Evolutionary conservation across 30 jellyfish, hydroid and myxozoan species (phyloP).

Genomic region (Phacellophora camtschatica): DNA sequence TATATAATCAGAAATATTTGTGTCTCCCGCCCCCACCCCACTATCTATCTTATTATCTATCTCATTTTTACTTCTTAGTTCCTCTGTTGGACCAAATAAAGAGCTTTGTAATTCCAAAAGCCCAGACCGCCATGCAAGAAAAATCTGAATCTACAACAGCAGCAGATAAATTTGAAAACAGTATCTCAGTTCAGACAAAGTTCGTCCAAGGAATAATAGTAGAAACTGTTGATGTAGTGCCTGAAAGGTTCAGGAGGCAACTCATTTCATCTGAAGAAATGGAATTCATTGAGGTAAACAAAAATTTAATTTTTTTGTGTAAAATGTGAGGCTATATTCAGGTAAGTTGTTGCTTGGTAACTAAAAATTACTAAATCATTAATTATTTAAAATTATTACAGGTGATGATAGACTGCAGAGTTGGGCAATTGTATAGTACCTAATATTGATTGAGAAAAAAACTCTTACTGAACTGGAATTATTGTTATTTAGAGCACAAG

Average conservation of each 20-base stretch:
- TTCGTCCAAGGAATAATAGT: slow-evolving; percentile 52
- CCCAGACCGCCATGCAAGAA: background rate
- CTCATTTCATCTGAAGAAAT: slow-evolving; percentile 72
- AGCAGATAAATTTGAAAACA: too few relatives aligned
- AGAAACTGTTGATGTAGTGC: slow-evolving; percentile 52
- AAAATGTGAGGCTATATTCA: background rate
- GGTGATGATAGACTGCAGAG: too few relatives aligned
- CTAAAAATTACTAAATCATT: too few relatives aligned
- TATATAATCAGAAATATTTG: too few relatives aligned
- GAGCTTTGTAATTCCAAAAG: slow-evolving; percentile 18
- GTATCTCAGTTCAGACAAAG: too few relatives aligned
- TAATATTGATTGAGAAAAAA: background rate
- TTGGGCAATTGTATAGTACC: too few relatives aligned
- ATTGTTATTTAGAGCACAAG: background rate
- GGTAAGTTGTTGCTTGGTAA: too few relatives aligned
- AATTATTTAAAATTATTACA: too few relatives aligned
- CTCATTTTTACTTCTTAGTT: slow-evolving; percentile 2
- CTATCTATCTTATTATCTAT: too few relatives aligned
- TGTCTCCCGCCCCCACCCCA: too few relatives aligned
- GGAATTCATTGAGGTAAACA: slow-evolving; percentile 69
- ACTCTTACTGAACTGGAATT: background rate
- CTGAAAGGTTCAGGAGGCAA: slow-evolving; percentile 58
- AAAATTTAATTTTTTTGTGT: background rate
- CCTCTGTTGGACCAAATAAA: slow-evolving; percentile 60
- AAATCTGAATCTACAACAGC: too few relatives aligned